A percentile compares a stretch with the other conserved stretches of the same genome.
These are phyloP conservation scores for Danio aesculapii DNA, from an alignment of 2,797 vertebrate species.

Conservation along the genomic window DNA sequence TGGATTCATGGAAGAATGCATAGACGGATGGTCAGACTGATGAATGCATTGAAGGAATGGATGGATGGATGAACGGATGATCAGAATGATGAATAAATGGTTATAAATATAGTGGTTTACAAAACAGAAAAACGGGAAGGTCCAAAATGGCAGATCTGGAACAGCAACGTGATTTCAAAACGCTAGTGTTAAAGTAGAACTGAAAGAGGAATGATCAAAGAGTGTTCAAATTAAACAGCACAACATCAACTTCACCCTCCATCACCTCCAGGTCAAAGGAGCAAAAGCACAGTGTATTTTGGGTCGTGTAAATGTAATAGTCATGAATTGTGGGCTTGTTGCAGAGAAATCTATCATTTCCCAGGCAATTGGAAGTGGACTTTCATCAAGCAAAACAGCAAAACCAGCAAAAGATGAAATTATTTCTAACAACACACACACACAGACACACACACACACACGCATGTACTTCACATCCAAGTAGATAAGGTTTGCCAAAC, in stretches of 20 bases:
- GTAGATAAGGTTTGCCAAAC: no score
- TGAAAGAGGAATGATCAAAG: constrained; percentile 14
- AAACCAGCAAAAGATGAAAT: not conserved
- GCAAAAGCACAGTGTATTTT: not conserved
- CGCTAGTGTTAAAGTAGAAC: not conserved
- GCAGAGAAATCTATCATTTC: not conserved
- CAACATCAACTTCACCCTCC: not conserved
- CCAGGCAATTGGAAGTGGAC: not conserved
- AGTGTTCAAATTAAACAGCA: not conserved
- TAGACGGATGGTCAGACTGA: no score
- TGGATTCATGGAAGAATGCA: no score
- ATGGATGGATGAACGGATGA: no score
- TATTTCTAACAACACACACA: no score
- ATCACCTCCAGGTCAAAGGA: not conserved
- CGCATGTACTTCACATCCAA: no score
- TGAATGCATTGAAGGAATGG: no score
- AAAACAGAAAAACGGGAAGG: constrained; percentile 3
- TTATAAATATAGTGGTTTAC: constrained; percentile 40
- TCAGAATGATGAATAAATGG: no score
- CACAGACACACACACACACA: no score
- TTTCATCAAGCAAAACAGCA: not conserved
- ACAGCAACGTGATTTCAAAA: constrained; percentile 14
- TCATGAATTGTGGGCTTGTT: not conserved
- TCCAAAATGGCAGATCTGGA: not conserved
- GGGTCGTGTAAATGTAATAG: not conserved